Conservation (phyloP, 2,113 vertebrate species). For the Dunckerocampus dactyliophorus region DNA sequence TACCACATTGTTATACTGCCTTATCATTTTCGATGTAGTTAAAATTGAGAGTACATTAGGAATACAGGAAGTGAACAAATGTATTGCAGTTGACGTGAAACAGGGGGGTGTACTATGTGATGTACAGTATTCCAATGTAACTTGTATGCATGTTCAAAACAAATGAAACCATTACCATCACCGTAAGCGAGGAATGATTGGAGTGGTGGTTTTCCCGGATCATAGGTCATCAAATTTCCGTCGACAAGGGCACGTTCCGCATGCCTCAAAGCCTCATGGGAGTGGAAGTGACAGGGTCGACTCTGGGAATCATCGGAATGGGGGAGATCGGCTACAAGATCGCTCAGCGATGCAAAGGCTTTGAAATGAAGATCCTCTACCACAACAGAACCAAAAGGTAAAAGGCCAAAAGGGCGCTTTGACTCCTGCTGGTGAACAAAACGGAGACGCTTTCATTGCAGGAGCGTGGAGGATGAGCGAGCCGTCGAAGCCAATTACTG, state of each 20-base stretch:
- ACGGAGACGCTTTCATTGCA: neutral
- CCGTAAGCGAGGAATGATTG: no score
- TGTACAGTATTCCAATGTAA: no score
- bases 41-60: no score
- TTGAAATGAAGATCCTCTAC: conserved; percentile 59
- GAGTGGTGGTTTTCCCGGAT: no score
- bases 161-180: no score
- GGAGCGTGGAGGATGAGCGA: conserved; percentile 14
- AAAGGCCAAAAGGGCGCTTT: neutral
- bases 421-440: neutral
- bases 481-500: conserved; percentile 20
- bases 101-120: no score
- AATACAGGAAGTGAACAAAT: no score
- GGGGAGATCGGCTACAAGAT: conserved; percentile 51
- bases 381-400: conserved; percentile 51
- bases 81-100: no score
- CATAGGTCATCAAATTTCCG: conserved; percentile 36
- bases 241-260: conserved; percentile 14
- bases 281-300: conserved; percentile 55
- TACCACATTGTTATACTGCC: no score
- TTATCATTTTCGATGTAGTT: no score
- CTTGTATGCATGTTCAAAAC: no score
- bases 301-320: conserved; percentile 63
- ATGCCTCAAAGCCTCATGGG: conserved; percentile 29
- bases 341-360: conserved; percentile 51